Percentiles rank a stretch among this genome's conserved stretches.
Evolutionary conservation across 2,113 vertebrate species (phyloP).

Genomic region (Corythornis madagascariensis): DNA sequence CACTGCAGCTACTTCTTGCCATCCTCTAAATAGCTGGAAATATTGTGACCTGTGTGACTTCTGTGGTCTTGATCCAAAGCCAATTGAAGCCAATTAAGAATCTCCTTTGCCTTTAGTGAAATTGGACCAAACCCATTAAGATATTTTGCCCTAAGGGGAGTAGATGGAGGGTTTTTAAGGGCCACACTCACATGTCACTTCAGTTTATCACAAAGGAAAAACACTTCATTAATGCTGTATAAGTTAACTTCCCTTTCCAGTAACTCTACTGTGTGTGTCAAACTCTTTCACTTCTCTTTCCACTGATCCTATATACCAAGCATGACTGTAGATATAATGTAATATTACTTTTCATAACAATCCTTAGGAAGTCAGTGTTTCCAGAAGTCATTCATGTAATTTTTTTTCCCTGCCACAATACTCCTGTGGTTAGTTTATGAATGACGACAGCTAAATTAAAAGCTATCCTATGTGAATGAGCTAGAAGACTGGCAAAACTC

Average conservation of each 20-base stretch:
- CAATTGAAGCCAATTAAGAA: conserved; percentile 22
- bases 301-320: background rate
- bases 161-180: conserved; percentile 47
- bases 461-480: conserved; percentile 68
- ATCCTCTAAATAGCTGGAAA: background rate
- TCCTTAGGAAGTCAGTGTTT: conserved; percentile 40
- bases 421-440: conserved; percentile 34
- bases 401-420: conserved; percentile 54
- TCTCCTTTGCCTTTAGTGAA: background rate
- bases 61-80: background rate
- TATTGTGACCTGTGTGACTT: background rate
- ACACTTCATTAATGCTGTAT: background rate
- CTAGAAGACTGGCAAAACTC: conserved; percentile 74
- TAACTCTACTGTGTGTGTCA: background rate
- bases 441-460: conserved; percentile 58
- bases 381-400: conserved; percentile 54
- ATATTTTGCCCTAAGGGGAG: conserved; percentile 4
- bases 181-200: background rate
- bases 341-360: conserved; percentile 38
- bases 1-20: background rate
- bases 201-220: conserved; percentile 14
- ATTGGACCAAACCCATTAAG: background rate
- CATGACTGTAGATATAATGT: background rate
- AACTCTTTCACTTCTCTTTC: background rate
- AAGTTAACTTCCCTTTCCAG: background rate